Conservation (phyloP, 2,888 invertebrate genomes). For the Eristalis intricaria region DNA sequence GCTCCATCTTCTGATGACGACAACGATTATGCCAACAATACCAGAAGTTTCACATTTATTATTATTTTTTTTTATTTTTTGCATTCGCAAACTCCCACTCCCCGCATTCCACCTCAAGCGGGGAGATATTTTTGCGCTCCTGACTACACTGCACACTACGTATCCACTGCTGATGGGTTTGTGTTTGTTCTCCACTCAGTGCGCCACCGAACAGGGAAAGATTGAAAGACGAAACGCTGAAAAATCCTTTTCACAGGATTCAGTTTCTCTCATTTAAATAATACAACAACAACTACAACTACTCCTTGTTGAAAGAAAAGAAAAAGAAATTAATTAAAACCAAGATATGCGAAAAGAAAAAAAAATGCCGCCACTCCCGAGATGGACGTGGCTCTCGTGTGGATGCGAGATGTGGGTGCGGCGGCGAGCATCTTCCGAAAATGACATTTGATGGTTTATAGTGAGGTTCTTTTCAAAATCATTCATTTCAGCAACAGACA, state of each 20-base stretch:
- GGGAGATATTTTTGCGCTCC: slow-evolving; percentile 44
- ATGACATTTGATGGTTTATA: slow-evolving; percentile 17
- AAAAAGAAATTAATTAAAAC: slow-evolving; percentile 64
- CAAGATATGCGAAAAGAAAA: slow-evolving; percentile 43
- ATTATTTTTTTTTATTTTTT: background rate
- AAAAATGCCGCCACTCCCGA: slow-evolving; percentile 2
- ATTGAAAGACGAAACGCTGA: slow-evolving; percentile 27
- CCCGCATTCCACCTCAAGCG: slow-evolving; percentile 7
- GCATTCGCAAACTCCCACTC: slow-evolving; percentile 1
- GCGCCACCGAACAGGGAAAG: background rate
- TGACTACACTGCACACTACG: slow-evolving; percentile 14
- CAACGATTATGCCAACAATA: slow-evolving; percentile 69
- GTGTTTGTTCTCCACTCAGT: slow-evolving; percentile 12
- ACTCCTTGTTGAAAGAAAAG: background rate
- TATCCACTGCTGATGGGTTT: slow-evolving; percentile 15
- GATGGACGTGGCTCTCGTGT: background rate
- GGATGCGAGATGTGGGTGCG: background rate
- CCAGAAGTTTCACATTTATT: slow-evolving; percentile 50
- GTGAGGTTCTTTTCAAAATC: slow-evolving; percentile 14
- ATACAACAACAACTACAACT: background rate
- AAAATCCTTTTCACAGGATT: slow-evolving; percentile 22
- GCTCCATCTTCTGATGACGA: slow-evolving; percentile 63
- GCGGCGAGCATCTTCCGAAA: slow-evolving; percentile 11
- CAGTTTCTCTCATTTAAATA: slow-evolving; percentile 24
- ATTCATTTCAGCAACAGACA: slow-evolving; percentile 7